Conservation (phyloP, 2,113 vertebrate species). For the Nycticorax nycticorax region DNA sequence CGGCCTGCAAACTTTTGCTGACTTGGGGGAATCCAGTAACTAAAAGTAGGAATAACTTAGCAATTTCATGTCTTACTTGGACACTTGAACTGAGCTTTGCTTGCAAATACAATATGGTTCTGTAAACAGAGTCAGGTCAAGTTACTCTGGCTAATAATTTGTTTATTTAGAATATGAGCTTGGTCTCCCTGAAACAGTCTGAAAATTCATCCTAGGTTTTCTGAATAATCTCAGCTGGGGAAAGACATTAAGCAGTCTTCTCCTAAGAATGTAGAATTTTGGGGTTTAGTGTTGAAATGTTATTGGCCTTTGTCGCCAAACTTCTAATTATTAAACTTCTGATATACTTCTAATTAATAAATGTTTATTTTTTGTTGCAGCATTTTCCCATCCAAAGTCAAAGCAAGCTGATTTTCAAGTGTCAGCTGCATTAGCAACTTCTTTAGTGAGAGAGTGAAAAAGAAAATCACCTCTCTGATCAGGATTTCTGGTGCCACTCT, state of each 20-base stretch:
- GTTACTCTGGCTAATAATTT: not conserved
- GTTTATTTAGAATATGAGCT: not conserved
- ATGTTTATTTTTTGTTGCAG: not conserved
- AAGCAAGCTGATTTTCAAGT: constrained; percentile 62
- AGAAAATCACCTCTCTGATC: not conserved
- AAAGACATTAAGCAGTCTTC: not conserved
- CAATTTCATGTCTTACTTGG: not conserved
- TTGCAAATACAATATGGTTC: not conserved
- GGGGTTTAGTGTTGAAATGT: not conserved
- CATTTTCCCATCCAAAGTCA: constrained; percentile 9
- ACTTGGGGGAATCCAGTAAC: not conserved
- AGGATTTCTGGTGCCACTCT: not conserved
- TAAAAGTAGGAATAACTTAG: not conserved
- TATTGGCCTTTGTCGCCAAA: not conserved
- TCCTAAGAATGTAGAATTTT: not conserved
- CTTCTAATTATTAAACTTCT: not conserved
- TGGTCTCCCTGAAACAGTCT: not conserved
- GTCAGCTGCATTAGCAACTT: constrained; percentile 46
- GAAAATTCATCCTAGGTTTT: not conserved
- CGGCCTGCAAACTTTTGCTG: not conserved
- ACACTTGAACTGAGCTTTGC: not conserved
- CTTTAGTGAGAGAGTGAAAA: constrained; percentile 60
- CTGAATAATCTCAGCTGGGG: not conserved
- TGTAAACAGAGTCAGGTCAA: not conserved
- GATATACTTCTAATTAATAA: constrained; percentile 30